Evolutionary conservation across 2,888 invertebrate species (phyloP), one percentile per base, ranked within the genome.

Genomic region (Platerodrilus igneus): DNA sequence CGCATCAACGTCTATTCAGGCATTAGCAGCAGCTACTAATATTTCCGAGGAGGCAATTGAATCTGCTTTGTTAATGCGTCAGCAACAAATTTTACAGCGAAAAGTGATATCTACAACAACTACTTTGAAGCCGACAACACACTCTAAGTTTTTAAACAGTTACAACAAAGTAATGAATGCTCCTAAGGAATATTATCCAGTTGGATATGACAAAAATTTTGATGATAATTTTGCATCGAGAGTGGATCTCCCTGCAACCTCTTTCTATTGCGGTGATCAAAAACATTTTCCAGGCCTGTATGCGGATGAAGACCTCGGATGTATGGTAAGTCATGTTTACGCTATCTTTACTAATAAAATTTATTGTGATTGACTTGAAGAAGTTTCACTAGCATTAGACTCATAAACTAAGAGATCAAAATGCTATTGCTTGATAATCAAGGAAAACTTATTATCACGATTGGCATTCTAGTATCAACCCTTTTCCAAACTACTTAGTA

Each of bases 201-300:
- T 86, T 2, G 86, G 86, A 1, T 90, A 90, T 58, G 88, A 89
- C 58, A 89, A 89, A 68, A 87, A 89, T 64, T 90, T 87, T 57
- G 90, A 90, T 58, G 90, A 90, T 56, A 86, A 88, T 57, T 89
- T 89, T 63, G 81, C 82, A 38, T 83, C 89, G 1, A 82, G 86
- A 51, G 89, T 89, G 0, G 88, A 88, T 57, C 69, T 90, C 13
- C 90, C 90, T 0, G 83, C 83, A 21, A 90, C 91, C 0, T 81
- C 75, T 41, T 91, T 91, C 67, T 81, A 84, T 47, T 91, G 91
- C 59, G 86, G 87, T 0, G 85, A 88, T 57, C 91, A 91, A 63
- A 89, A 89, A 59, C 89, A 90, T 67, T 90, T 91, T 62, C 91
- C 91, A 0, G 91, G 91, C 21, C 70, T 91, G 7, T 91, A 91